A percentile compares a stretch with the other conserved stretches of the same genome.
Conservation (phyloP, 2,113 vertebrate genomes). For the Spilogale gracilis region DNA sequence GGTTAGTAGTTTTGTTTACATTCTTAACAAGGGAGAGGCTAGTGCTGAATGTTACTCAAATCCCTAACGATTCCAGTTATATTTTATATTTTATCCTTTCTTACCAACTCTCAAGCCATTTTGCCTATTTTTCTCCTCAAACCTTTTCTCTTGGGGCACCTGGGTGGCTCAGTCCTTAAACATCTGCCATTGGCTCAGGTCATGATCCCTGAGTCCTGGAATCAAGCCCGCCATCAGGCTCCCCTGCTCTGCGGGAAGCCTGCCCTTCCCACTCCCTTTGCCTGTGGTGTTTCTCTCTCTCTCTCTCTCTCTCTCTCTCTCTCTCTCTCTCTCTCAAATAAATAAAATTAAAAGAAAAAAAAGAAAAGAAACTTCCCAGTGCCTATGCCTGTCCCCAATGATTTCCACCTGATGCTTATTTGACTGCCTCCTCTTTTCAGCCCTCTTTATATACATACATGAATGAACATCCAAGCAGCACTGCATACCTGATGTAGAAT, state of each 20-base stretch:
- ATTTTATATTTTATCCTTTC: neutral
- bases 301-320: too few species aligned
- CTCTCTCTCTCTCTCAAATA: too few species aligned
- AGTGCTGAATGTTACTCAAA: neutral
- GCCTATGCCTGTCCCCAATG: neutral
- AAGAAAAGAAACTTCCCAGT: neutral
- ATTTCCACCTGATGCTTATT: neutral
- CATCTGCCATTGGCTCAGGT: too few species aligned
- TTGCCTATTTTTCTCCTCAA: neutral
- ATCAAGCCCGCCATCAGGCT: too few species aligned
- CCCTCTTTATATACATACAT: neutral
- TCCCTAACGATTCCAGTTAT: neutral
- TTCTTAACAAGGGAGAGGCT: neutral
- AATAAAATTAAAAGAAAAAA: too few species aligned
- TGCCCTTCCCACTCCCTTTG: too few species aligned
- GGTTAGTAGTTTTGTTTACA: neutral
- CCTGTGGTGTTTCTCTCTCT: too few species aligned
- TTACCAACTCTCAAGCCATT: neutral
- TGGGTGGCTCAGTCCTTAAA: too few species aligned
- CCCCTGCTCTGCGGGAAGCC: too few species aligned
- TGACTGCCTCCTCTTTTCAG: neutral
- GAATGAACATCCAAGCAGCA: neutral
- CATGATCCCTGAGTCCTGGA: too few species aligned
- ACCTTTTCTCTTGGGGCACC: too few species aligned
- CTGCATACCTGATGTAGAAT: neutral